Percentiles rank a stretch among this genome's conserved stretches.
Evolutionary conservation across 2,113 vertebrate genomes (phyloP).

Genomic region (Forbesichthys papilliferus): DNA sequence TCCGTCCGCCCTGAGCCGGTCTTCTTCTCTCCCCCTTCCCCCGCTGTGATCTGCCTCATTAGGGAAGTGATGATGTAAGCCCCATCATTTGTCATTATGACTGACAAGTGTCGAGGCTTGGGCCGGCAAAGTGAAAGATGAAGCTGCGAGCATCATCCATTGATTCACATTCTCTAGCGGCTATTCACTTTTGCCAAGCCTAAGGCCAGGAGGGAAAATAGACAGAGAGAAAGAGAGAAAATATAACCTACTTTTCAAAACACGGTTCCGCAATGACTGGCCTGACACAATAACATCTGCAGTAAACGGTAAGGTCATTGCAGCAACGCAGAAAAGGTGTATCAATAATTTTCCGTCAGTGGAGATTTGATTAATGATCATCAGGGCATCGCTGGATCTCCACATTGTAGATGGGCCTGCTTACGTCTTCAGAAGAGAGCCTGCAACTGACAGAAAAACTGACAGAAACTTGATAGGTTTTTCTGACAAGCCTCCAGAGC

Average conservation of each 20-base stretch:
- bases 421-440: conserved; percentile 13
- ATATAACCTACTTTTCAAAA: too few relatives aligned
- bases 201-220: too few relatives aligned
- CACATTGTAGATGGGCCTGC: conserved; percentile 13
- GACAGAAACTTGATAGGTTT: conserved; percentile 52
- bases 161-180: too few relatives aligned
- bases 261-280: too few relatives aligned
- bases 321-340: conserved; percentile 7
- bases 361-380: not conserved
- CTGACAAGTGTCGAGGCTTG: conserved; percentile 60
- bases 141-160: not conserved
- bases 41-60: conserved; percentile 70
- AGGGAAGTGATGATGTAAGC: conserved; percentile 70
- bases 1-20: conserved; percentile 34
- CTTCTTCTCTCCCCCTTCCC: conserved; percentile 33
- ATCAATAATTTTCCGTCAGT: not conserved
- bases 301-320: too few relatives aligned
- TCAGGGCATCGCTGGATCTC: conserved; percentile 23
- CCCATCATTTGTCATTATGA: conserved; percentile 71
- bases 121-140: conserved; percentile 44
- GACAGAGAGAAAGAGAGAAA: too few relatives aligned
- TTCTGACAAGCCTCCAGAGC: conserved; percentile 57
- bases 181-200: conserved; percentile 26
- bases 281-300: too few relatives aligned
- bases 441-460: conserved; percentile 17